Evolutionary conservation across 2,888 invertebrate species (phyloP).

Genomic region (Tinea semifulvella): DNA sequence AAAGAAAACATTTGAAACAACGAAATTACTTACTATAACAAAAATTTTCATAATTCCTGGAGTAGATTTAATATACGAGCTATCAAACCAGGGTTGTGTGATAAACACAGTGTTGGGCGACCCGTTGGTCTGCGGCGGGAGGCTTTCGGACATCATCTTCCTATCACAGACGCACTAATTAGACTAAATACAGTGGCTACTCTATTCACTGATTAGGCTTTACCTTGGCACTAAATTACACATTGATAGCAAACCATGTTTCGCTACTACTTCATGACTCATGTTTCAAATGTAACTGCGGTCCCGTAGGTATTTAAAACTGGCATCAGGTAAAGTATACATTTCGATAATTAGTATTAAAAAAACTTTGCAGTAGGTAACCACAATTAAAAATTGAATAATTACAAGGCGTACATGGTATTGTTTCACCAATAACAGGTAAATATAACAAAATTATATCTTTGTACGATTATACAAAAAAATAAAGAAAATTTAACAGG

Average conservation of each 20-base stretch:
- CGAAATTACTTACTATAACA: constrained; percentile 39
- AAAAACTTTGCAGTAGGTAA: too few relatives aligned
- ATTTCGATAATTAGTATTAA: too few relatives aligned
- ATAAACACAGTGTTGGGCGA: constrained; percentile 51
- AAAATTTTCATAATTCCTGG: constrained; percentile 41
- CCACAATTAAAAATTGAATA: too few relatives aligned
- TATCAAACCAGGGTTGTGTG: constrained; percentile 44
- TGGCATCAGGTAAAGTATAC: too few relatives aligned
- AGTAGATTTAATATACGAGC: constrained; percentile 39
- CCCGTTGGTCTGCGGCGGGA: constrained; percentile 37
- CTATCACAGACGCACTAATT: neutral
- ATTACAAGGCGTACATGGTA: too few relatives aligned
- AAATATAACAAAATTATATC: too few relatives aligned
- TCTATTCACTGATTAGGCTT: constrained; percentile 20
- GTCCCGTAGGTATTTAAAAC: too few relatives aligned
- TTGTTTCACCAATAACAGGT: too few relatives aligned
- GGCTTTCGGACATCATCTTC: constrained; percentile 1
- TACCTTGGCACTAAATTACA: constrained; percentile 45
- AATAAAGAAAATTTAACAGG: too few relatives aligned
- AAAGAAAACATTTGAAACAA: too few relatives aligned
- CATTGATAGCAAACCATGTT: constrained; percentile 29
- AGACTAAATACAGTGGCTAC: neutral
- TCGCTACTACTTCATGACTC: constrained; percentile 27
- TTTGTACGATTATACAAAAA: too few relatives aligned
- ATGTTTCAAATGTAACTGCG: too few relatives aligned